Evolutionary conservation across 2,797 vertebrate species (phyloP), one percentile per base, ranked within the genome.

Genomic region (Erethizon dorsatum): DNA sequence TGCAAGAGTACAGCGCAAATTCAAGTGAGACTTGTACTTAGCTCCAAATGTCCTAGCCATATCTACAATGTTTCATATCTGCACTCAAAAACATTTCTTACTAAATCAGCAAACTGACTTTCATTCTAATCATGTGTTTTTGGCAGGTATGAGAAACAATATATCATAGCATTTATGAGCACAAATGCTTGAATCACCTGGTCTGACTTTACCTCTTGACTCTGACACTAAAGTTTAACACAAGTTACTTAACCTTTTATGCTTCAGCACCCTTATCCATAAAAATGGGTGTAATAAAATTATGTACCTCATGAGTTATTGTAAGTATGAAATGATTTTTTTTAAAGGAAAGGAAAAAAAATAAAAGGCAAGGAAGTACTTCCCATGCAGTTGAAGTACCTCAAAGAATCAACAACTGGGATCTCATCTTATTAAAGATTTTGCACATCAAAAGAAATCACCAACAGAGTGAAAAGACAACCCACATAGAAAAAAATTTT

Each of bases 11-110:
- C 6, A 33, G 17, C 54, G 2, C 11, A 88, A 71, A 5, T 22
- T 63, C 11, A 93, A 83, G 26, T 82, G 59, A 54, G 47, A 83
- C 78, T 26, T 89, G 2, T 10, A 78, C 10, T 88, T 69, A 83
- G 86, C 91, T 75, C 54, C 14, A 50, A 83, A 92, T 83, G 82
- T 97, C 71, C 57, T 59, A 86, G 54, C 17, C 7, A 45, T 28
- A 84, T 57, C 37, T 85, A 85, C 83, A 90, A 94, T 63, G 5
- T 24, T 57, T 90, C 57, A n/a, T 45, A 79, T 17, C 28, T 54
- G 86, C 52, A 10, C 1, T 59, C 69, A 41, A 83, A 95, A 82
- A 37, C 2, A 37, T 6, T 78, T 86, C 20, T 71, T 93, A 52
- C 15, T 80, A 59, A 89, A 89, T 59, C 71, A 84, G 71, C n/a